A percentile compares a stretch with the other conserved stretches of the same genome.
phyloP scores from a whole-genome alignment of 2,797 vertebrate species.

The Lates japonicus region DNA sequence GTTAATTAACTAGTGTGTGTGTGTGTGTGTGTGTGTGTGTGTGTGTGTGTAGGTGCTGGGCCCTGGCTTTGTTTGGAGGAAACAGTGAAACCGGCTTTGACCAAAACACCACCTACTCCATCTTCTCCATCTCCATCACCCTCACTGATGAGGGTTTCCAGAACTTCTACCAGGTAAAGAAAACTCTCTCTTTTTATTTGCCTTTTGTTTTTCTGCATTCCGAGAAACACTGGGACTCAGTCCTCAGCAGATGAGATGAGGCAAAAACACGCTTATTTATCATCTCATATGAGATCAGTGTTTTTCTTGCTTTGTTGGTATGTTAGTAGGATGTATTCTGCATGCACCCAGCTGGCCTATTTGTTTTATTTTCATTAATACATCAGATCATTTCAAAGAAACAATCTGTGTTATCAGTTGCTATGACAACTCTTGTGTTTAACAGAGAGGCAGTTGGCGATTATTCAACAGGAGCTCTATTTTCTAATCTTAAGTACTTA shows the following conservation, averaged over 20 bases:
- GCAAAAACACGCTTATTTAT: background rate
- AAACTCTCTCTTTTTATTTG: background rate
- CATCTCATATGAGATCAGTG: constrained; percentile 12
- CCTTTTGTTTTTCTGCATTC: background rate
- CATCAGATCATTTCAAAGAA: constrained; percentile 45
- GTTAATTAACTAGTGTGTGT: constrained; percentile 3
- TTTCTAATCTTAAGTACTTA: constrained; percentile 12
- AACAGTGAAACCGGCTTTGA: constrained; percentile 98
- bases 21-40: constrained; percentile 39
- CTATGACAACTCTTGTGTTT: constrained; percentile 54
- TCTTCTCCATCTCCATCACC: constrained; percentile 97
- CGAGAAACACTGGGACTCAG: background rate
- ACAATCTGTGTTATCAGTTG: constrained; percentile 51
- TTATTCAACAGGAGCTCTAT: constrained; percentile 45
- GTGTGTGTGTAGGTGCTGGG: constrained; percentile 91
- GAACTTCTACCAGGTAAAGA: constrained; percentile 92
- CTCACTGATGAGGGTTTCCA: constrained; percentile 95
- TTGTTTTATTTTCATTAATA: constrained; percentile 38
- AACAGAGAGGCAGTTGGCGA: constrained; percentile 40
- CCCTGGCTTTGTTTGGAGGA: constrained; percentile 94
- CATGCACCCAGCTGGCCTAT: constrained; percentile 17
- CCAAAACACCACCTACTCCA: constrained; percentile 96
- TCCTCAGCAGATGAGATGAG: background rate
- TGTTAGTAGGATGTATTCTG: background rate
- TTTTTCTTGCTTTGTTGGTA: constrained; percentile 10